Evolutionary conservation across 2,113 vertebrate species (phyloP), one percentile per base, ranked within the genome.

Genomic region (Symphodus melops): DNA sequence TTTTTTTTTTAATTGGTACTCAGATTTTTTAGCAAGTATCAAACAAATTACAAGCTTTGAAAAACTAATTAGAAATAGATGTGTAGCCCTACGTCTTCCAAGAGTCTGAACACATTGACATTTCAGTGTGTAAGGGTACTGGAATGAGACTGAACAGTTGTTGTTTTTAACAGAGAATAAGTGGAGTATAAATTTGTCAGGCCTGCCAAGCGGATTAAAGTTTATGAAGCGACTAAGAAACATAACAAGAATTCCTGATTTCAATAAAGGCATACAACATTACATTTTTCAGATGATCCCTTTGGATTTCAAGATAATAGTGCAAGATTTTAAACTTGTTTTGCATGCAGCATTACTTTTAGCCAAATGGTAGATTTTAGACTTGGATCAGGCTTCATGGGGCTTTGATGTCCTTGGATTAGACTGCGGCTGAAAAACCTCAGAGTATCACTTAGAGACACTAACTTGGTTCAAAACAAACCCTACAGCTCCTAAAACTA

Each of bases 311-410:
- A 72, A 82, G 62, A 71, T 62, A 79, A 68, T 73, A 59, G 51
- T 77, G 81, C 62, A 68, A 60, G 61, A 83, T 82, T 72, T 61
- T 69, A 57, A 85, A 8, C 17, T 51, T 51, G 81, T 86, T 48
- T 81, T 86, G 78, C 79, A 21, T 64, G 80, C 53, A 5, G 49
- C 42, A 51, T 74, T 59, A 46, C 69, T 28, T 80, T 72, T 56
- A 77, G 84, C 73, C 82, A 84, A 89, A 83, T 66, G 75, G 56
- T 86, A 84, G 89, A 91, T 91, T 85, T 90, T 88, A 54, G 68
- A 63, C 73, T 91, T 93, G 91, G 90, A 89, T 7, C 0, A 16
- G 23, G 33, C 36, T 49, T 75, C 5, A 33, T 68, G 59, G 61
- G 25, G 66, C 70, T 89, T 72, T 81, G 77, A 89, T 84, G 61